These are phyloP conservation scores for Sebastes itinus DNA, from an alignment of 2,797 vertebrate species.

Conservation along the genomic window DNA sequence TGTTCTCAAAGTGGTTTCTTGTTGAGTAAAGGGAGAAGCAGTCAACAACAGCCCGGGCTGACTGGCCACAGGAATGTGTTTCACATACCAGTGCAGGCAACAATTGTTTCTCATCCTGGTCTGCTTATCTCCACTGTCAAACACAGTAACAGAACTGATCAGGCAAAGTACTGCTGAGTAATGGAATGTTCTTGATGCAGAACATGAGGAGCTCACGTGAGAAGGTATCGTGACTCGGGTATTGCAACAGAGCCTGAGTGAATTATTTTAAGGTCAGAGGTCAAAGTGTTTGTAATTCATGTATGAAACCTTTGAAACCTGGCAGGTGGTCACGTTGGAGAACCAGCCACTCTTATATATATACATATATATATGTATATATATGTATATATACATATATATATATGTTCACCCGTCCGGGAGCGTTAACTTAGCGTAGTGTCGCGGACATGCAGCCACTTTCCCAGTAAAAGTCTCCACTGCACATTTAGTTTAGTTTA, in stretches of 20 bases:
- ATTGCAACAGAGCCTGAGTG: background rate
- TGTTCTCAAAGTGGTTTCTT: background rate
- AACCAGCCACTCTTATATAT: too few species aligned
- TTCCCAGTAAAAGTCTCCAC: too few species aligned
- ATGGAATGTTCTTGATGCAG: background rate
- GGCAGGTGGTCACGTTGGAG: background rate
- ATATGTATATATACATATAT: too few species aligned
- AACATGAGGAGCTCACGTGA: background rate
- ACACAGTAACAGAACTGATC: background rate
- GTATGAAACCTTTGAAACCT: background rate
- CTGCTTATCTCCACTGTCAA: slow-evolving; percentile 8
- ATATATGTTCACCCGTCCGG: too few species aligned
- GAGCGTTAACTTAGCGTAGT: too few species aligned
- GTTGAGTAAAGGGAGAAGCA: background rate
- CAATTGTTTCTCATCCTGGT: background rate
- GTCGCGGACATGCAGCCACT: too few species aligned
- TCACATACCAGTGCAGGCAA: background rate
- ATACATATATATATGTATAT: too few species aligned
- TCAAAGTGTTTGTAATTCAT: background rate
- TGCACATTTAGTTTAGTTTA: too few species aligned
- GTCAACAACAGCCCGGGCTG: background rate
- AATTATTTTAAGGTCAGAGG: background rate
- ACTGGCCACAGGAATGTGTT: slow-evolving; percentile 22
- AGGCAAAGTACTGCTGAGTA: background rate
- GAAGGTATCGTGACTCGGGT: background rate